Base-by-base conservation (phyloP, 2,888 invertebrate genomes). In the Pyrrhia umbra region DNA sequence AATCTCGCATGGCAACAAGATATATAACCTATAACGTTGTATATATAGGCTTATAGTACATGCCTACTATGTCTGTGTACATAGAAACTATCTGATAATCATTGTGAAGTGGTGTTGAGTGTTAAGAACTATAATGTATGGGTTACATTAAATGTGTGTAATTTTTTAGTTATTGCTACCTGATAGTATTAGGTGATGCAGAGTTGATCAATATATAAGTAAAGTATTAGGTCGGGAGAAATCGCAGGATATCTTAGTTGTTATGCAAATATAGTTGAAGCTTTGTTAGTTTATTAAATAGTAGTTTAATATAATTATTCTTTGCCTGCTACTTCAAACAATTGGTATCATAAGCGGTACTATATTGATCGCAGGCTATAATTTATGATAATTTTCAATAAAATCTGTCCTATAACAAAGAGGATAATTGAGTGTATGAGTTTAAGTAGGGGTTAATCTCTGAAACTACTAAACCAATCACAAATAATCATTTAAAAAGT, bases 1-100 rank as follows among this genome's bases (percentile, higher is more conserved):
- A 88, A 87, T 88, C 89, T 91, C 85, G 90, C 93, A 90, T 93
- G 91, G 93, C 90, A 93, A 93, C 93, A 92, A 88, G 88, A 81
- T 77, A 85, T 90, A 90, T 92, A 91, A 91, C 90, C 91, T 91
- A 90, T 88, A 89, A 86, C 81, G 79, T 82, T 88, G 86, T 90
- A 86, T 85, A 86, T 84, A 84, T 85, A 85, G 80, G 85, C 81
- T 72, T 83, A 70, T 47, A 71, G 81, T 81, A 82, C 77, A 78
- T 81, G 70, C 63, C 78, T 84, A 79, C 76, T 81, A 80, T 75
- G 81, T 71, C 78, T 84, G 62, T 84, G 85, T 82, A 86, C 85
- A 87, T 85, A 88, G 84, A 85, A 86, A 86, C 85, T 88, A 84
- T 83, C 87, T 87, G 90, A 90, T 89, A 87, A 85, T 87, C 82